Evolutionary conservation across 2,113 vertebrate species (phyloP).

Genomic region (Calidris pygmaea): DNA sequence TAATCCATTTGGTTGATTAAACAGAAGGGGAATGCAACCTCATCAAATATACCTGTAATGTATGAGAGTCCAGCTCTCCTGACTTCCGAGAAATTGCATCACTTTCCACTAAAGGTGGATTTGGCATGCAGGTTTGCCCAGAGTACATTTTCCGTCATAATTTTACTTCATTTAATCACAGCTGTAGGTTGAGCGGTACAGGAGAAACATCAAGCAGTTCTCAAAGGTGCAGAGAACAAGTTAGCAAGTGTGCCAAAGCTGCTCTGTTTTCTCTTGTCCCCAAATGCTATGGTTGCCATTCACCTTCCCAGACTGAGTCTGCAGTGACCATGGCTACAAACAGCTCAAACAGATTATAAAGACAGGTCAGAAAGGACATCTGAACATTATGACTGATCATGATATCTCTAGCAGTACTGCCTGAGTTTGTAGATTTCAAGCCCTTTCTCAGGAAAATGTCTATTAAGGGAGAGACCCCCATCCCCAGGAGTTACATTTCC

Average conservation of each 20-base stretch:
- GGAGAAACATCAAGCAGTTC: not conserved
- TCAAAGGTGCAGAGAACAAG: not conserved
- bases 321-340: not conserved
- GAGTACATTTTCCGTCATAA: not conserved
- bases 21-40: not conserved
- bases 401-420: not conserved
- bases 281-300: not conserved
- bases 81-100: not conserved
- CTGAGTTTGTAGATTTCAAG: not conserved
- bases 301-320: not conserved
- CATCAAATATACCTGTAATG: not conserved
- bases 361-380: not conserved
- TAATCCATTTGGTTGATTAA: not conserved
- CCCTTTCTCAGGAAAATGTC: not conserved
- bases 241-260: not conserved
- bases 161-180: conserved; percentile 18
- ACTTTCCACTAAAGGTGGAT: not conserved
- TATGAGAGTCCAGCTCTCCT: not conserved
- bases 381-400: not conserved
- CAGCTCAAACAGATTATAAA: not conserved
- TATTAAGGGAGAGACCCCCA: not conserved
- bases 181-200: not conserved
- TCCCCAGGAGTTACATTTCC: not conserved
- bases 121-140: not conserved
- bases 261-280: not conserved